A percentile compares a stretch with the other conserved stretches of the same genome.
These are phyloP conservation scores for Ictidomys tridecemlineatus DNA, from an alignment of 2,113 vertebrate species.

Conservation along the genomic window DNA sequence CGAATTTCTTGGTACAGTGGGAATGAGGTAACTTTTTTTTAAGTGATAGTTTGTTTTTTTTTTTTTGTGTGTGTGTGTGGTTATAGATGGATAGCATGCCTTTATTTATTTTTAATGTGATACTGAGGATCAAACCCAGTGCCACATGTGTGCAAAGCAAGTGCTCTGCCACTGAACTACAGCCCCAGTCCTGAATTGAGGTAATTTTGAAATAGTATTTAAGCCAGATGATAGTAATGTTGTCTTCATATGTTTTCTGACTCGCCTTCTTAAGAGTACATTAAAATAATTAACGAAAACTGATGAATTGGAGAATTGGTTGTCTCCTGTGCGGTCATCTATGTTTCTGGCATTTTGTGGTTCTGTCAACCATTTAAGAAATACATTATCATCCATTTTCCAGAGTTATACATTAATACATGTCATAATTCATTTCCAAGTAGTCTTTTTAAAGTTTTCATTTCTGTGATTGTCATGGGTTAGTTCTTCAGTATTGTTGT, in stretches of 20 bases:
- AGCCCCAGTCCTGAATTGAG: neutral
- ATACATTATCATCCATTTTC: neutral
- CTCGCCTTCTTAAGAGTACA: slow-evolving; percentile 4
- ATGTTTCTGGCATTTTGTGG: neutral
- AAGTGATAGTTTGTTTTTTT: no score
- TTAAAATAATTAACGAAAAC: slow-evolving; percentile 18
- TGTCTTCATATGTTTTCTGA: slow-evolving; percentile 49
- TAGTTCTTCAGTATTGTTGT: slow-evolving; percentile 20
- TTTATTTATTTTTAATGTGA: no score
- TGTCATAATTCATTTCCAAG: neutral
- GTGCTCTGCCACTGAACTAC: no score
- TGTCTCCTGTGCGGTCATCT: neutral
- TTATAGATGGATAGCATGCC: no score
- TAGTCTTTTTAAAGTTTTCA: neutral
- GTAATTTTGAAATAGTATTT: slow-evolving; percentile 54
- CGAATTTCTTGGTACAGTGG: slow-evolving; percentile 18
- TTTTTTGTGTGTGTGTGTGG: no score
- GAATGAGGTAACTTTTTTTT: slow-evolving; percentile 51
- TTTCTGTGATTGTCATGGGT: neutral
- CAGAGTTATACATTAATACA: neutral
- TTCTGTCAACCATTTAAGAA: neutral
- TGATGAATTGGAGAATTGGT: slow-evolving; percentile 1
- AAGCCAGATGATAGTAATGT: neutral
- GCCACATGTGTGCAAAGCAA: no score
- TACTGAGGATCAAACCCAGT: no score